Evolutionary conservation across 1,140 invertebrate species (phyloP).

Genomic region (Neodiprion fabricii): DNA sequence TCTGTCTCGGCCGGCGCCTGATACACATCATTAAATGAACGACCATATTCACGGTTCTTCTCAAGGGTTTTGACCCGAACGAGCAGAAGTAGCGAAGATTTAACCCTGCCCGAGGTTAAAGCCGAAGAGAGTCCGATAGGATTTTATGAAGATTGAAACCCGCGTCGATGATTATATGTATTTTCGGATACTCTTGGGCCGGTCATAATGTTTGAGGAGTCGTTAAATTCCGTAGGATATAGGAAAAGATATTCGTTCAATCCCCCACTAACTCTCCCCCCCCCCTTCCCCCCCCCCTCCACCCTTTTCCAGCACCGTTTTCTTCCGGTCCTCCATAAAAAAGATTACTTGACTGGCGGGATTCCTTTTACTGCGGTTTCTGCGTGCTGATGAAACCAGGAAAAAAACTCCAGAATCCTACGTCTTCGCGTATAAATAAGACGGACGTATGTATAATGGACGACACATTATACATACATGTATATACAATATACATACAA

Average conservation of each 20-base stretch:
- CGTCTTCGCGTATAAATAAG: too few species aligned
- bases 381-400: background rate
- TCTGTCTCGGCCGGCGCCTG: too few species aligned
- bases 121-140: background rate
- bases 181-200: too few species aligned
- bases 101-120: too few species aligned
- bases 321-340: background rate
- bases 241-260: background rate
- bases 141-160: constrained; percentile 5
- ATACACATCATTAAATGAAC: too few species aligned
- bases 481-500: too few species aligned
- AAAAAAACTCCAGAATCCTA: background rate
- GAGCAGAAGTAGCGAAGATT: too few species aligned
- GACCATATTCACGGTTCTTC: too few species aligned
- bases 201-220: background rate
- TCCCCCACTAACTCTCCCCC: background rate
- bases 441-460: background rate
- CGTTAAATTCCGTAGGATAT: background rate
- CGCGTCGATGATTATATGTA: background rate
- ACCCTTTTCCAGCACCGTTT: too few species aligned
- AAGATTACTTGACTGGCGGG: background rate
- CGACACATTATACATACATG: background rate
- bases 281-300: too few species aligned
- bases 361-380: background rate
- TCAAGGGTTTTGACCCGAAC: too few species aligned